These are phyloP conservation scores for Poecilia wingei DNA, from an alignment of 2,797 vertebrate species.

Conservation along the genomic window DNA sequence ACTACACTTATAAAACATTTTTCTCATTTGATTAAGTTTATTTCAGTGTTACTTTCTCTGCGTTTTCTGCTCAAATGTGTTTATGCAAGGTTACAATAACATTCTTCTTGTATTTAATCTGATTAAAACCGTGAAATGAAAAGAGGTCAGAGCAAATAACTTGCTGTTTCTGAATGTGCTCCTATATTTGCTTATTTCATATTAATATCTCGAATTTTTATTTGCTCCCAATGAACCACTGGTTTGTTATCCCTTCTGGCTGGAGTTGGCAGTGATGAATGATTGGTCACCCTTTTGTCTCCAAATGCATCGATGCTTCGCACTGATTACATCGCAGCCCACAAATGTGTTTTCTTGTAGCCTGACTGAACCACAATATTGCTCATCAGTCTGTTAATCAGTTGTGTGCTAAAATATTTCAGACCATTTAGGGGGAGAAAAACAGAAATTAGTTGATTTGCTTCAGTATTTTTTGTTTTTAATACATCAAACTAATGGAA, in stretches of 20 bases:
- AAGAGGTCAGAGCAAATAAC: conserved; percentile 26
- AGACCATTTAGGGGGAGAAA: conserved; percentile 28
- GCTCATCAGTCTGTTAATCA: conserved; percentile 30
- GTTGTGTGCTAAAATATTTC: conserved; percentile 27
- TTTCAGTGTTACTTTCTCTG: neutral
- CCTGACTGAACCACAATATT: conserved; percentile 34
- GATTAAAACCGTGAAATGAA: conserved; percentile 36
- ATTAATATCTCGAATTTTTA: conserved; percentile 41
- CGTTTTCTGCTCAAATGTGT: neutral
- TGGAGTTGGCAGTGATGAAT: conserved; percentile 45
- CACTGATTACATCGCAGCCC: conserved; percentile 43
- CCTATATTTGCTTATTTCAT: conserved; percentile 43
- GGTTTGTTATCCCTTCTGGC: conserved; percentile 26
- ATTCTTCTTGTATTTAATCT: neutral
- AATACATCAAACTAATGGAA: conserved; percentile 6
- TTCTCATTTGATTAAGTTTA: neutral
- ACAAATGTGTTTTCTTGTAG: conserved; percentile 38
- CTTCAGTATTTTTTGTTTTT: neutral
- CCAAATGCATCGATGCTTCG: conserved; percentile 35
- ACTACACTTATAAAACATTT: neutral
- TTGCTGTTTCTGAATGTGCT: conserved; percentile 15
- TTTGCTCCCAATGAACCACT: conserved; percentile 34
- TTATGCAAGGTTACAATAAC: neutral
- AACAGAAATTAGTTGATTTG: neutral
- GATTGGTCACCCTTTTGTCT: conserved; percentile 51